Evolutionary conservation across 2,797 vertebrate species (phyloP), one percentile per base, ranked within the genome.

Genomic region (Crocodylus rhombifer): DNA sequence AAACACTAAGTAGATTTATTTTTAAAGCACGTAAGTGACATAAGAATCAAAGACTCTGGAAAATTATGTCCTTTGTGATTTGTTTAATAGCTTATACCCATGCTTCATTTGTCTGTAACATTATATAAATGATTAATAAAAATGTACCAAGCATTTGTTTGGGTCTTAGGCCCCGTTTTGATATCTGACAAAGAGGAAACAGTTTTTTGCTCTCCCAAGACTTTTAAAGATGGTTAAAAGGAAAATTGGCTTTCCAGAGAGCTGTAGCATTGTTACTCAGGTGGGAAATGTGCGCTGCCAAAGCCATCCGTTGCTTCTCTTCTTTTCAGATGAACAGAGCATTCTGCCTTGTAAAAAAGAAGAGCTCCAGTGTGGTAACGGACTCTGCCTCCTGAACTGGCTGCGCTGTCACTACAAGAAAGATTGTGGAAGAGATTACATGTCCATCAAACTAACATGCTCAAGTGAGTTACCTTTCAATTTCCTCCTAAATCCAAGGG

Each of bases 401-500:
- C 97, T 98, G 96, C 98, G 64, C 98, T 99, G 97, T 97, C 97
- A 96, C 96, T 98, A 94, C 96, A 98, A 95, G 97, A 98, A 97
- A 92, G 97, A 96, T 97, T 97, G 98, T 97, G 98, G 98, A 94
- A 97, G 94, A 98, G 98, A 98, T 98, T 98, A 98, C 98, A 98
- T 98, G 98, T 98, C 99, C 97, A 98, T 99, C 98, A 98, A 99
- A 98, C 97, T 98, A 96, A 98, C 98, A 95, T 99, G 98, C 97
- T 98, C 98, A 97, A 98, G 98, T 98, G 98, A 98, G 98, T 95
- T 86, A 85, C 82, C 85, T 20, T 90, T 90, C 82, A 5, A 23
- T 58, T 83, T 64, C 60, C 30, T 15, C 26, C 56, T 56, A 28
- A 84, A 16, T n/a, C 36, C 1, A 7, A 30, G 21, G 42, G 42